These are phyloP conservation scores for Bombus balteatus DNA, from an alignment of 1,140 invertebrate genomes.

Conservation along the genomic window DNA sequence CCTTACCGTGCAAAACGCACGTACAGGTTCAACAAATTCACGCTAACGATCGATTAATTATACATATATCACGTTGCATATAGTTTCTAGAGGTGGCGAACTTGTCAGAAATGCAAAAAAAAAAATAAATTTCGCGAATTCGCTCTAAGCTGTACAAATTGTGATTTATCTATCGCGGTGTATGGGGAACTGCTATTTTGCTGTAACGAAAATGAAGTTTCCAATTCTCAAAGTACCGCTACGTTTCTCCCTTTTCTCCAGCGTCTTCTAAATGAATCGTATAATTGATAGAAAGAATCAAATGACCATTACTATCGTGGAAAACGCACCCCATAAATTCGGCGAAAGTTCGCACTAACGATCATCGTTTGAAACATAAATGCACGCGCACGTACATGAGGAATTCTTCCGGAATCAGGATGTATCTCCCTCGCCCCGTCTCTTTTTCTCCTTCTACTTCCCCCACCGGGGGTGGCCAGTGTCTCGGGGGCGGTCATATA, in stretches of 20 bases:
- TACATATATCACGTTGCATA: no score
- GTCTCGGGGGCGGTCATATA: constrained; percentile 83
- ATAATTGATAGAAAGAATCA: constrained; percentile 9
- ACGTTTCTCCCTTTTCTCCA: neutral
- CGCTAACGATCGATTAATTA: no score
- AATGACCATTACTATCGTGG: neutral
- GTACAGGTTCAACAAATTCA: no score
- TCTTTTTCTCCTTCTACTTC: constrained; percentile 46
- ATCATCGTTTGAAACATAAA: constrained; percentile 57
- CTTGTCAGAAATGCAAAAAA: no score
- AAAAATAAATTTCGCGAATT: no score
- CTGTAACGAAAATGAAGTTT: no score
- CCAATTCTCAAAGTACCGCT: neutral
- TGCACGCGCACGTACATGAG: constrained; percentile 68
- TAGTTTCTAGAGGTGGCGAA: no score
- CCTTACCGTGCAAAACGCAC: no score
- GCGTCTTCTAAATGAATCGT: neutral
- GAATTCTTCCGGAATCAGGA: constrained; percentile 77
- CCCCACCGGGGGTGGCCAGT: constrained; percentile 78
- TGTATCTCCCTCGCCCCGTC: constrained; percentile 56
- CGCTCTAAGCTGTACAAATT: no score
- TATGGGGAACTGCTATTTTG: no score
- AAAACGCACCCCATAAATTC: constrained; percentile 3
- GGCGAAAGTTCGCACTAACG: constrained; percentile 56
- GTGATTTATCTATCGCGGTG: no score